Evolutionary conservation across 2,113 vertebrate genomes (phyloP).

Genomic region (Vimba vimba): DNA sequence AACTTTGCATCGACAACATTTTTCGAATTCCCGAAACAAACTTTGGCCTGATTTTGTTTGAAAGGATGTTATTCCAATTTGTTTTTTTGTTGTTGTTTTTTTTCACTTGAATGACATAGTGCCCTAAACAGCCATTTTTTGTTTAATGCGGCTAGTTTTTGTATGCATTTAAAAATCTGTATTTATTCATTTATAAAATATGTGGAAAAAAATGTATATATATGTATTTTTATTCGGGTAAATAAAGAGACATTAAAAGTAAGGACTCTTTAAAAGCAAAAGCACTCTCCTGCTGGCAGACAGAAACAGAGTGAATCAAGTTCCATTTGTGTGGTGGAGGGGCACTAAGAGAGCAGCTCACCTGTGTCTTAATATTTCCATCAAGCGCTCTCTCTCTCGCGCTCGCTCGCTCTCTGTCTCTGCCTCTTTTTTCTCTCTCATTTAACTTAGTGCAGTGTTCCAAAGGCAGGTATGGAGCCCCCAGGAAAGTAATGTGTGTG

Average conservation of each 20-base stretch:
- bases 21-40: neutral
- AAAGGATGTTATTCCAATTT: neutral
- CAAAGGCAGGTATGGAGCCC: conserved; percentile 36
- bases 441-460: conserved; percentile 42
- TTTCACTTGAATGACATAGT: neutral
- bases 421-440: conserved; percentile 5
- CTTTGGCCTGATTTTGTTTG: neutral
- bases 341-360: conserved; percentile 29
- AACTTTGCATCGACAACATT: neutral
- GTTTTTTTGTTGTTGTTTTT: neutral
- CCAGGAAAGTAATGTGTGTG: conserved; percentile 32
- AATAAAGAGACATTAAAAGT: conserved; percentile 11
- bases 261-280: conserved; percentile 3
- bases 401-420: neutral
- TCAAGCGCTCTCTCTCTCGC: neutral
- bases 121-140: neutral
- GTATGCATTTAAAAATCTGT: no score
- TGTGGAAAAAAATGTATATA: neutral
- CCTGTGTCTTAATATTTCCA: conserved; percentile 39
- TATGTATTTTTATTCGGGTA: neutral
- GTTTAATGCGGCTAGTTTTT: neutral
- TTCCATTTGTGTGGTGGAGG: conserved; percentile 14
- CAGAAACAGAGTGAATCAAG: conserved; percentile 11
- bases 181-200: neutral
- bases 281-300: conserved; percentile 9